These are phyloP conservation scores for Phyllopteryx taeniolatus DNA, from an alignment of 2,113 vertebrate genomes.

Conservation along the genomic window DNA sequence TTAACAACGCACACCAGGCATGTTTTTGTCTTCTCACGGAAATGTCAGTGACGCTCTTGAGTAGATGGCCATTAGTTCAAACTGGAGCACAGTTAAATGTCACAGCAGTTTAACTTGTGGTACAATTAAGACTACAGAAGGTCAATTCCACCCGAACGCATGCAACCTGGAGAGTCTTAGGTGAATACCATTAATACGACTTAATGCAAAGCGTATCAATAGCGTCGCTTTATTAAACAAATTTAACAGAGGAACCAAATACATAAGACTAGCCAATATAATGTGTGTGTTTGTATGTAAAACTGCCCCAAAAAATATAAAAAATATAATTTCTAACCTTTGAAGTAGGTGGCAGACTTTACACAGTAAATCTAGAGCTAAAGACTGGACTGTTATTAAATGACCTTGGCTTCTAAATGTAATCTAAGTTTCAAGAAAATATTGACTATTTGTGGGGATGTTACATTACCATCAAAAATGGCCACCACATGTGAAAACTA, in stretches of 20 bases:
- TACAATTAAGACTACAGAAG: constrained; percentile 69
- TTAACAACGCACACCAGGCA: constrained; percentile 32
- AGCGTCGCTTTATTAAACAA: constrained; percentile 14
- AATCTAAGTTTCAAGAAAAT: no score
- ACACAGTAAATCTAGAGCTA: no score
- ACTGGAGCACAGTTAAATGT: constrained; percentile 61
- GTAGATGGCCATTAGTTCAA: constrained; percentile 63
- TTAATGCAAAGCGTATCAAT: constrained; percentile 50
- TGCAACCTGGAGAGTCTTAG: constrained; percentile 40
- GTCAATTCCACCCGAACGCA: constrained; percentile 58
- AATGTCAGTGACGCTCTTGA: constrained; percentile 64
- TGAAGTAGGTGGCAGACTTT: no score
- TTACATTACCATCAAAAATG: no score
- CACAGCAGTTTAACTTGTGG: constrained; percentile 56
- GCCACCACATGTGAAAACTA: no score
- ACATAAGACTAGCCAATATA: neutral
- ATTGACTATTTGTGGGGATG: no score
- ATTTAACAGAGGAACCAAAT: neutral
- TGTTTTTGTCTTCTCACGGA: constrained; percentile 38
- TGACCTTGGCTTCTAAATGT: no score
- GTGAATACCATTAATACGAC: constrained; percentile 55
- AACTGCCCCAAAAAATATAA: no score
- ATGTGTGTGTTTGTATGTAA: neutral
- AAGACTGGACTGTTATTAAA: no score
- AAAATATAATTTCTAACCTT: no score